These are phyloP conservation scores for Eidolon dupreanum DNA, from an alignment of 2,797 vertebrate species.

Conservation along the genomic window DNA sequence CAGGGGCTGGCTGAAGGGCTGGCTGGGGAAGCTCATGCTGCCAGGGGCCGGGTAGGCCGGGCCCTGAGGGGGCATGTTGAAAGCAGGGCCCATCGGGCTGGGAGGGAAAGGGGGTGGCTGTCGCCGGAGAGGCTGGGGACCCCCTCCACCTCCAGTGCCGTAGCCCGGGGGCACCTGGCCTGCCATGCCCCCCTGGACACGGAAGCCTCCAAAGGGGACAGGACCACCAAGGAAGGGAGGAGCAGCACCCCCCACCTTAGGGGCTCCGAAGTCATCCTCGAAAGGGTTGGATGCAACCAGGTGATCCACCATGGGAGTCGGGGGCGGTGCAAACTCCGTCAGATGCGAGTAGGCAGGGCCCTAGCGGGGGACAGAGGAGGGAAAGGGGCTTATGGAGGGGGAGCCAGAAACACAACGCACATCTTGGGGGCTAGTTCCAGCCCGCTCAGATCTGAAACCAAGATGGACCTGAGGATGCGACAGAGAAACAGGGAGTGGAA, in stretches of 20 bases:
- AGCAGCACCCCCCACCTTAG: slow-evolving; percentile 84
- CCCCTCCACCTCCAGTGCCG: slow-evolving; percentile 85
- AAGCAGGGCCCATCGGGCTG: slow-evolving; percentile 86
- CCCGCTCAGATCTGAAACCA: not conserved
- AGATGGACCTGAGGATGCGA: not conserved
- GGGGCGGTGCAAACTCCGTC: slow-evolving; percentile 97
- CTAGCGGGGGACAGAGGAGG: slow-evolving; percentile 79
- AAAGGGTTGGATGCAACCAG: slow-evolving; percentile 98
- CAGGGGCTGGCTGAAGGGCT: slow-evolving; percentile 85
- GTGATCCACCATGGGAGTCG: slow-evolving; percentile 98
- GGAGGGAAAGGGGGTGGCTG: slow-evolving; percentile 88
- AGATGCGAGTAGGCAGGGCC: slow-evolving; percentile 96
- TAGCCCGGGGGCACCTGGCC: slow-evolving; percentile 87
- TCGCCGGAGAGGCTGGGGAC: slow-evolving; percentile 91
- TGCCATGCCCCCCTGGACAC: slow-evolving; percentile 88
- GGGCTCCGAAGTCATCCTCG: slow-evolving; percentile 96
- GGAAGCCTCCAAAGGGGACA: slow-evolving; percentile 88
- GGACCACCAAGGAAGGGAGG: slow-evolving; percentile 86
- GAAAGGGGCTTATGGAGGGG: not conserved
- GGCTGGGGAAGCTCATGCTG: slow-evolving; percentile 83
- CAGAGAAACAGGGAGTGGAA: not conserved
- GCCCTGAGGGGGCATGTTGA: slow-evolving; percentile 86
- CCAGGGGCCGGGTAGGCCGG: slow-evolving; percentile 84
- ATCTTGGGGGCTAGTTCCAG: not conserved
- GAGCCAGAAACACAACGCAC: not conserved